phyloP scores from a whole-genome alignment of 1,140 invertebrate species.

The Melipona quadrifasciata region DNA sequence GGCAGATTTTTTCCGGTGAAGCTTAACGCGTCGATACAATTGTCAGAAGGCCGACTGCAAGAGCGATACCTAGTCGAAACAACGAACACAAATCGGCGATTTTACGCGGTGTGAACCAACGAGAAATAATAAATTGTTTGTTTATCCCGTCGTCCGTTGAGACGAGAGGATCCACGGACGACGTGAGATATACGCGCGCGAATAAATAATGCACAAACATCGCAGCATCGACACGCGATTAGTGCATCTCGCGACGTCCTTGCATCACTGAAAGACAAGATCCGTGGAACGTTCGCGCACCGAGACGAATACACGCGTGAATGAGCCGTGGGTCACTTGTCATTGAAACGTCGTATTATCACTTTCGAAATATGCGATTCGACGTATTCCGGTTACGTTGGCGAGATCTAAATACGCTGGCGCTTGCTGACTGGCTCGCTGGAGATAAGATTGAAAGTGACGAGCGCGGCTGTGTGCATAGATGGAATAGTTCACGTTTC shows the following conservation, averaged over 20 bases:
- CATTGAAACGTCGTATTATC: not conserved
- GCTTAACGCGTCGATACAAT: not conserved
- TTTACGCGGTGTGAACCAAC: constrained; percentile 1
- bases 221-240: not conserved
- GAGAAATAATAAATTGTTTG: not conserved
- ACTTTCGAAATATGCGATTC: constrained; percentile 6
- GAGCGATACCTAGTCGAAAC: not conserved
- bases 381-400: not conserved
- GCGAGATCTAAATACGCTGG: not conserved
- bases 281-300: not conserved
- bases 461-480: not conserved
- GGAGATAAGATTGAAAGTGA: not conserved
- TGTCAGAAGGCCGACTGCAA: not conserved
- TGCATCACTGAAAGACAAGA: not conserved
- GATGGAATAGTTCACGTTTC: not conserved
- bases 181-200: not conserved
- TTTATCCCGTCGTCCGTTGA: too few relatives aligned
- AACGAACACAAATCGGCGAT: not conserved
- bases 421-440: not conserved
- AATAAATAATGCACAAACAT: constrained; percentile 33
- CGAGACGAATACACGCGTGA: not conserved
- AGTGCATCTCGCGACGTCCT: not conserved
- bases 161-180: not conserved
- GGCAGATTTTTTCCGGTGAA: constrained; percentile 5
- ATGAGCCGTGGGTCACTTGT: not conserved